Base-by-base conservation (phyloP, 2,888 invertebrate species). In the Morpho deidamia region DNA sequence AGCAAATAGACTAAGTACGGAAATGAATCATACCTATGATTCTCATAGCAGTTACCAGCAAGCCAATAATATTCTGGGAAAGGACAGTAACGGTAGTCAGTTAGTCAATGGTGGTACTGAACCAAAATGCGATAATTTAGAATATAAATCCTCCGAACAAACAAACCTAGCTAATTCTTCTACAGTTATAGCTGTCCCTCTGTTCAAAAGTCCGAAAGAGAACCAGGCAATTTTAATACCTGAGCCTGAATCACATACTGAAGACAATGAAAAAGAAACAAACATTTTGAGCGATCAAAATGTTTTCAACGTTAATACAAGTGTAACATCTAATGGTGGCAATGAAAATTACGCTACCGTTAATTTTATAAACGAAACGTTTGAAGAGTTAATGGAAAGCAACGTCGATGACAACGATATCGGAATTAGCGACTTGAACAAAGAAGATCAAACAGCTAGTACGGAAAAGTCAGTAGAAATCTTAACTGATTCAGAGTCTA, bases 361-460 rank as follows among this genome's bases (percentile, higher is more conserved):
- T 0, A 76, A 82, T 60, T 85, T 85, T 67, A 62, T 89, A 10
- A 81, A 70, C 51, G 86, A 86, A 63, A 74, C 82, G 0, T 88
- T 87, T 54, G 89, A 89, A 67, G 87, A 88, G 59, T 65, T 89
- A 2, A 56, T 84, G 8, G 90, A 90, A 51, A 90, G 87, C 56
- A 90, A 90, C 54, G 87, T 90, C 5, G 85, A 86, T 55, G 83
- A 81, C 40, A 71, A 73, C n/a, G 87, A 87, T 56, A 65, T 63
- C 45, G 82, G 74, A 55, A 77, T 78, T 46, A 68, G 67, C 42
- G 71, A 68, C 41, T 51, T 66, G 11, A 69, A 65, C 46, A 74
- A 73, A 59, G 70, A 72, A 47, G 69, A 74, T 54, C 69, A 74
- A 43, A 66, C 66, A 46, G 62, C 66, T 38, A 67, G 60, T 51